phyloP scores from a whole-genome alignment of 2,113 vertebrate species.

The Aspiorhynchus laticeps region DNA sequence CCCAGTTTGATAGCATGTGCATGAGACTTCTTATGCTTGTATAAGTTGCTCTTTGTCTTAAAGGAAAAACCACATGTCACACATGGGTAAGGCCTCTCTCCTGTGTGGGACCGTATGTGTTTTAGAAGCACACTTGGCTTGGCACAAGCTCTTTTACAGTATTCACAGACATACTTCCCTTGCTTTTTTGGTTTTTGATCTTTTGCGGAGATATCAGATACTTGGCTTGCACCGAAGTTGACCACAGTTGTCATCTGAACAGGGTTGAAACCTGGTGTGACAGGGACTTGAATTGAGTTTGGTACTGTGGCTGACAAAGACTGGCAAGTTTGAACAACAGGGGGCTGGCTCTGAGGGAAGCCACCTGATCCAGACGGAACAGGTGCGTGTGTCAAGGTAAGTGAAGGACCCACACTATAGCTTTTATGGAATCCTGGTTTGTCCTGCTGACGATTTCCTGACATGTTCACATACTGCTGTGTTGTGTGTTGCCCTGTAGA shows the following conservation, averaged over 20 bases:
- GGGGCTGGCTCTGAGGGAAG: slow-evolving; percentile 86
- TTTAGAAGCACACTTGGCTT: slow-evolving; percentile 97
- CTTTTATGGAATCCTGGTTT: slow-evolving; percentile 80
- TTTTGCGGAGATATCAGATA: slow-evolving; percentile 84
- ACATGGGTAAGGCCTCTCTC: slow-evolving; percentile 96
- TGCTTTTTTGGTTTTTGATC: slow-evolving; percentile 97
- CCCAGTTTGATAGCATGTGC: slow-evolving; percentile 96
- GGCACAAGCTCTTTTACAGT: slow-evolving; percentile 92
- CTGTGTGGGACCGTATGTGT: slow-evolving; percentile 97
- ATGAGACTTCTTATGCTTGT: slow-evolving; percentile 99
- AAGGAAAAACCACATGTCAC: slow-evolving; percentile 98
- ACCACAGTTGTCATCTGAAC: slow-evolving; percentile 85
- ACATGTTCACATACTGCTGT: slow-evolving; percentile 72
- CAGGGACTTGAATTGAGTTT: slow-evolving; percentile 82
- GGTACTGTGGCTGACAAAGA: slow-evolving; percentile 83
- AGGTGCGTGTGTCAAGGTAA: slow-evolving; percentile 78
- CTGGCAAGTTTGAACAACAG: slow-evolving; percentile 82
- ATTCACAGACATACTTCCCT: slow-evolving; percentile 96
- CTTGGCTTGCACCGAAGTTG: slow-evolving; percentile 85
- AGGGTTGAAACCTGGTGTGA: slow-evolving; percentile 84
- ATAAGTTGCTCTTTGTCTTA: slow-evolving; percentile 99
- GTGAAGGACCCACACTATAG: slow-evolving; percentile 78
- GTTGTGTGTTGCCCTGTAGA: slow-evolving; percentile 70
- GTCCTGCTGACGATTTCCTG: slow-evolving; percentile 76
- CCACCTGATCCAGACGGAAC: slow-evolving; percentile 81